Evolutionary conservation across 2,888 invertebrate genomes (phyloP), one percentile per base, ranked within the genome.

Genomic region (Drosophila meridiana): DNA sequence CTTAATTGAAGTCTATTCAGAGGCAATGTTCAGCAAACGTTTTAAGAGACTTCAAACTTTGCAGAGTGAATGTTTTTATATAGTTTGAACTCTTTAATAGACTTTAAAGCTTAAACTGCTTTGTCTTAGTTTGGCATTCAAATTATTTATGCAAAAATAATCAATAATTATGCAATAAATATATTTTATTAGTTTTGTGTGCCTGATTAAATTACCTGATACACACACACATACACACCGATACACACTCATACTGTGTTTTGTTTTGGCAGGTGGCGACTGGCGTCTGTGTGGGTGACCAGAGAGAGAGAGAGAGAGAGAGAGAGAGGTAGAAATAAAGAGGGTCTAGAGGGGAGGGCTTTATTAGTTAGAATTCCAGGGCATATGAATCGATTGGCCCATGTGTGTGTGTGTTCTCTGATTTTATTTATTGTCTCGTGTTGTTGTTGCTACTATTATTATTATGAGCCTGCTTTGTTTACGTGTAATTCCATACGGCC

Each of bases 181-280:
- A 58, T 42, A 42, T 42, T 30, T 42, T 40, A 9, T 69, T 32
- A 13, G 26, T 48, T n/a, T 40, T 40, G 45, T 43, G 32, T 30
- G 56, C 4, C 34, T 36, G 48, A 50, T 56, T 55, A 13, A 66
- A 76, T 62, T 73, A 30, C 62, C 36, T 42, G 38, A 28, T 38
- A 20, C 11, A 32, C 34, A 20, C 30, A 7, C 32, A 32, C 20
- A 5, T 20, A 42, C 42, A 13, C 7, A 32, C 56, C 20, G 20
- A 20, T 20, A 20, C n/a, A 32, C 7, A 56, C 9, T 42, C 42
- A 57, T 4, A 3, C 8, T 32, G 53, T 42, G 28, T 34, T 55
- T 65, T 80, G 79, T 82, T 80, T 71, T 57, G 58, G 71, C 78
- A 80, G 75, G 78, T 82, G 82, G 69, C 55, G 53, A 69, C 34